Base-by-base conservation (phyloP, 2,888 invertebrate species). In the Volucella inanis region DNA sequence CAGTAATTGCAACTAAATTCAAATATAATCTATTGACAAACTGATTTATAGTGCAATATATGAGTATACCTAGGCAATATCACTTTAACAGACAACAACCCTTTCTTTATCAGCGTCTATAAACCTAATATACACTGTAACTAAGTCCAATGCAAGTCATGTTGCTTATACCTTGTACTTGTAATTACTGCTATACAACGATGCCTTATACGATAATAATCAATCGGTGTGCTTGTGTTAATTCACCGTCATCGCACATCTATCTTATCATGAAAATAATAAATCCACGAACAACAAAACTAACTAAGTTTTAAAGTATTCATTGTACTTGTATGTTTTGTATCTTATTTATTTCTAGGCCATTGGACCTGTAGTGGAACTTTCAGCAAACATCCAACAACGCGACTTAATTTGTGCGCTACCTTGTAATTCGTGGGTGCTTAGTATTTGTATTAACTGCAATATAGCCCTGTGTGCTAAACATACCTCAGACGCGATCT, bases 371-470 rank as follows among this genome's bases (percentile, higher is more conserved):
- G 88, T 90, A 85, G 77, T 88, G 65, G 91, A 91, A 87, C 87
- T 92, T 59, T 87, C 81, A 75, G 87, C 90, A 68, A 90, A 84
- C 57, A 88, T 92, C 57, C 90, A 88, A 59, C 90, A 90, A 87
- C 89, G 87, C 12, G 90, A 90, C 87, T 88, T 92, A 74, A 88
- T 91, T 43, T 90, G 89, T 67, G 89, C 89, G 39, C 79, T 90
- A 43, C 90, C 82, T 75, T 79, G 83, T 45, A 75, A 88, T 55
- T 72, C 88, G 52, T 92, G 92, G 92, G 88, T 89, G 74, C 76
- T 92, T 38, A 89, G 88, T 76, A 87, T 91, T 81, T 92, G 92
- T 87, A 89, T 91, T 64, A 92, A 91, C 82, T 92, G 92, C 87
- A 90, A 90, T 87, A 87, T 88, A 72, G 90, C 90, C 61, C 85